Evolutionary conservation across 2,888 invertebrate genomes (phyloP).

Genomic region (Pammene aurita): DNA sequence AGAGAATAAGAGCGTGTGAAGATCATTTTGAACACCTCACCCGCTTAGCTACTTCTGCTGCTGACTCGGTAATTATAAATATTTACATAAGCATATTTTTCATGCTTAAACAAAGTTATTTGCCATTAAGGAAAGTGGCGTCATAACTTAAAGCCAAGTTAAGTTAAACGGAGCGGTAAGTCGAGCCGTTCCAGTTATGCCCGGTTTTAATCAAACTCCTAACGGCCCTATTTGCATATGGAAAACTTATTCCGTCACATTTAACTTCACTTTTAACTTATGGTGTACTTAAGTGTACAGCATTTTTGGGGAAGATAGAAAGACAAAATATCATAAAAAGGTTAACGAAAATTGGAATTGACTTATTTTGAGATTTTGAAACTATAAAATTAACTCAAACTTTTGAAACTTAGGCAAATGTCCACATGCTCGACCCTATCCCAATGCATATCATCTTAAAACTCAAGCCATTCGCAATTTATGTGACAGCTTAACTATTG

Average conservation of each 20-base stretch:
- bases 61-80: not conserved
- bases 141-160: slow-evolving; percentile 40
- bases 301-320: slow-evolving; percentile 14
- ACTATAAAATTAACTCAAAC: too few relatives aligned
- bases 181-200: slow-evolving; percentile 31
- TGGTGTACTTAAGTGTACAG: slow-evolving; percentile 26
- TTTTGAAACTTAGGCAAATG: too few relatives aligned
- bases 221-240: slow-evolving; percentile 41
- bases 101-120: slow-evolving; percentile 35
- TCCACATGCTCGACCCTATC: too few relatives aligned
- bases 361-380: too few relatives aligned
- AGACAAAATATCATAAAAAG: too few relatives aligned
- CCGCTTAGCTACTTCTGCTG: too few relatives aligned
- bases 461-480: too few relatives aligned
- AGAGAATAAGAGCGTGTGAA: too few relatives aligned
- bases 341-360: too few relatives aligned
- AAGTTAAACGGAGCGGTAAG: slow-evolving; percentile 40
- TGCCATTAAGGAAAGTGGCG: slow-evolving; percentile 38
- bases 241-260: slow-evolving; percentile 41
- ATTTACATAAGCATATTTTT: slow-evolving; percentile 7
- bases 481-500: too few relatives aligned
- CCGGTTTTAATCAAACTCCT: slow-evolving; percentile 41
- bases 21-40: too few relatives aligned
- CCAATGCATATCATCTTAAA: too few relatives aligned
- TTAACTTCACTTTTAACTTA: slow-evolving; percentile 39